Evolutionary conservation across 1,140 invertebrate genomes (phyloP).

Genomic region (Batillaria attramentaria): DNA sequence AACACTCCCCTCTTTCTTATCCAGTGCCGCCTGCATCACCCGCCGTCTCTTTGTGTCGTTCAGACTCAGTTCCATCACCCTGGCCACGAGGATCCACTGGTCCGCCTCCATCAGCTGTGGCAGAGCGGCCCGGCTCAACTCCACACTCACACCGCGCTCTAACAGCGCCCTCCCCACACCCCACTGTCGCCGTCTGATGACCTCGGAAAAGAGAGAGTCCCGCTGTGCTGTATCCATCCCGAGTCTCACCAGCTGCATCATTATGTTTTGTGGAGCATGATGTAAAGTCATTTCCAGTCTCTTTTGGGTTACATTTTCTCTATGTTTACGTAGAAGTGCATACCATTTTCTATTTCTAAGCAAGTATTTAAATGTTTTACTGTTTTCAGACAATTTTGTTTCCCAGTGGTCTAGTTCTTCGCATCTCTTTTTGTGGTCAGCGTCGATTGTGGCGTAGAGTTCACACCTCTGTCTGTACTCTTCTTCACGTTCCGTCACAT

Average conservation of each 20-base stretch:
- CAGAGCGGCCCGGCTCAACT: neutral
- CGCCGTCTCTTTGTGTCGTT: neutral
- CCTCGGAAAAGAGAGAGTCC: neutral
- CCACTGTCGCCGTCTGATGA: constrained; percentile 1
- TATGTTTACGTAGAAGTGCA: no score
- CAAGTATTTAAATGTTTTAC: no score
- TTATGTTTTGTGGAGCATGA: no score
- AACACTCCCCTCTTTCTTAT: neutral
- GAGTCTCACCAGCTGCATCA: neutral
- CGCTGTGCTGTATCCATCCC: neutral
- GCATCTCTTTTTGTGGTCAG: no score
- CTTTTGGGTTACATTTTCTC: no score
- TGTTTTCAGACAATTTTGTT: no score
- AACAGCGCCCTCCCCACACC: neutral
- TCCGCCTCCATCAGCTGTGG: neutral
- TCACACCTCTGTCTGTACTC: no score
- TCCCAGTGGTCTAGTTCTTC: no score
- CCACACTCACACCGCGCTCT: neutral
- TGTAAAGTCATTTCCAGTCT: no score
- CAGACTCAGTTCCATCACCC: neutral
- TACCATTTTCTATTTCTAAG: no score
- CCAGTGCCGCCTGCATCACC: neutral
- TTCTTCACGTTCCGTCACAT: no score
- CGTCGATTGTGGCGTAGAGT: no score
- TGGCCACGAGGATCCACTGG: neutral